Evolutionary conservation across 2,888 invertebrate species (phyloP).

Genomic region (Acanthoscelides obtectus): DNA sequence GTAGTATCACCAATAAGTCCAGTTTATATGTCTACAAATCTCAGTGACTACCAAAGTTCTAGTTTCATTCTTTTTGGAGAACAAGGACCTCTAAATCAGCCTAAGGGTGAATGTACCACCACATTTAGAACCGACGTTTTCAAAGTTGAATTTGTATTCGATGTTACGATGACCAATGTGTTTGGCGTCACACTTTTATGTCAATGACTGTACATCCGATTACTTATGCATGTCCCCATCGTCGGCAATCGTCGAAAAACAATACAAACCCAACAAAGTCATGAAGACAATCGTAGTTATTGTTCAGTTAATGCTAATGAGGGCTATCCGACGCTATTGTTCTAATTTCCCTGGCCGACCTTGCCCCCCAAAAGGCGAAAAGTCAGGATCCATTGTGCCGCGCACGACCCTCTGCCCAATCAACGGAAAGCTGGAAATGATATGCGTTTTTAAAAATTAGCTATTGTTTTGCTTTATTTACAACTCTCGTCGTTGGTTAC

Average conservation of each 20-base stretch:
- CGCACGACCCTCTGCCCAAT: not conserved
- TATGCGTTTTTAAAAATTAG: not conserved
- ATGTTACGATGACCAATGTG: too few relatives aligned
- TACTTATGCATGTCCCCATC: not conserved
- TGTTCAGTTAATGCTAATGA: not conserved
- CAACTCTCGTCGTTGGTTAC: not conserved
- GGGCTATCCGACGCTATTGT: not conserved
- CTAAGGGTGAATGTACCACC: too few relatives aligned
- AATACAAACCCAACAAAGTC: not conserved
- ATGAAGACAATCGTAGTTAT: not conserved
- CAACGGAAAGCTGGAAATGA: not conserved
- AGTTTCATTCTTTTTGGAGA: too few relatives aligned
- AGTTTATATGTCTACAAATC: too few relatives aligned
- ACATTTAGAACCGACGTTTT: too few relatives aligned
- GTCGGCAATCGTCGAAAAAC: not conserved
- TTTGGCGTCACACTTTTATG: not conserved
- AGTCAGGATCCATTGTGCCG: constrained; percentile 19
- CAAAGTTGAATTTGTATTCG: too few relatives aligned
- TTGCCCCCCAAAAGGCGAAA: constrained; percentile 27
- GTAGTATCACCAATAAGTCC: too few relatives aligned
- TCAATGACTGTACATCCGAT: not conserved
- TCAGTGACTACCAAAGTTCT: too few relatives aligned
- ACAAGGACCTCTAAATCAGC: too few relatives aligned
- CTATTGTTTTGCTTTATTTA: not conserved
- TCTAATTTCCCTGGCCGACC: constrained; percentile 9